A percentile compares a stretch with the other conserved stretches of the same genome.
Evolutionary conservation across 2,888 invertebrate genomes (phyloP).

Genomic region (Geophilus truncorum): DNA sequence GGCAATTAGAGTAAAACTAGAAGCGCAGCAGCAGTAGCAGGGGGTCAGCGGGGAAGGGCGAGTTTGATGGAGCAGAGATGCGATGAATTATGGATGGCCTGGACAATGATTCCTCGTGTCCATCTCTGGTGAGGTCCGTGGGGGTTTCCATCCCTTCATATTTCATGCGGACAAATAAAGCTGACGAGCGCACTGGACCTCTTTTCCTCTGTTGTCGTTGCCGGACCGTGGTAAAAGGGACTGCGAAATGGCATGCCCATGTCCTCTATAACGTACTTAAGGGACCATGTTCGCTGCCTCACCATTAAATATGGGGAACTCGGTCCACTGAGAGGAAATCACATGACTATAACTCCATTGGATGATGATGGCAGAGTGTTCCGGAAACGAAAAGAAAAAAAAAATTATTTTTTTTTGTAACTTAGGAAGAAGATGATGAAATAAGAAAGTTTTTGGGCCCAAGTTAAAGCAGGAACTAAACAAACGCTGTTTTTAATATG

Average conservation of each 20-base stretch:
- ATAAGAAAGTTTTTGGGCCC: not conserved
- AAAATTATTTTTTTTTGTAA: not conserved
- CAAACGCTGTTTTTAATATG: no score
- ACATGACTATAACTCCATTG: slow-evolving; percentile 2
- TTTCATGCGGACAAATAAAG: slow-evolving; percentile 25
- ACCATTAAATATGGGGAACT: slow-evolving; percentile 14
- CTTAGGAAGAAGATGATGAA: not conserved
- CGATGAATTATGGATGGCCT: slow-evolving; percentile 10
- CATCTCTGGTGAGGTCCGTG: not conserved
- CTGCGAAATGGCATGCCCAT: slow-evolving; percentile 5
- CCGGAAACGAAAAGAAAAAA: not conserved
- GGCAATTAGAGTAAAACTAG: not conserved
- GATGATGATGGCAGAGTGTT: not conserved
- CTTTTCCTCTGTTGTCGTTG: slow-evolving; percentile 7
- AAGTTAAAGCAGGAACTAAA: no score
- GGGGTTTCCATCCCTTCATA: slow-evolving; percentile 25
- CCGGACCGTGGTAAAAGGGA: slow-evolving; percentile 9
- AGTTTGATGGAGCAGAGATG: slow-evolving; percentile 27
- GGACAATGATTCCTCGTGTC: slow-evolving; percentile 24
- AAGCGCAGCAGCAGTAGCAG: not conserved
- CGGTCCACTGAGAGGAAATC: not conserved
- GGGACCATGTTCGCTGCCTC: not conserved
- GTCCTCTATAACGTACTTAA: slow-evolving; percentile 24
- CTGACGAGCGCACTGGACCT: slow-evolving; percentile 24
- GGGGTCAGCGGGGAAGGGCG: not conserved